Evolutionary conservation across 2,797 vertebrate species (phyloP).

Genomic region (Fistularia commersonii): DNA sequence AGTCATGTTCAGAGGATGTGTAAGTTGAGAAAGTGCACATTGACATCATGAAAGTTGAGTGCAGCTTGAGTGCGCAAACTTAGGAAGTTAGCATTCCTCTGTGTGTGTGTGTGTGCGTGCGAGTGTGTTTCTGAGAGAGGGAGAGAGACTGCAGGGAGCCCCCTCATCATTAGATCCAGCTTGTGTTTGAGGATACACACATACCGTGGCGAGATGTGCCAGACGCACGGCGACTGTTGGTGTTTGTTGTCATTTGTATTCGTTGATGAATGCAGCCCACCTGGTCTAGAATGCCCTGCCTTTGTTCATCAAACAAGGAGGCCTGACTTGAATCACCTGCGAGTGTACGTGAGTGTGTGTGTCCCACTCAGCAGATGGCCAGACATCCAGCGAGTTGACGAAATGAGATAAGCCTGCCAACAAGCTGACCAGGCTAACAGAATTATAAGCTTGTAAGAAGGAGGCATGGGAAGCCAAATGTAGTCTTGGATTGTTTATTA

Average conservation of each 20-base stretch:
- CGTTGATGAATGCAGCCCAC: conserved; percentile 48
- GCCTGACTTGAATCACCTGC: conserved; percentile 55
- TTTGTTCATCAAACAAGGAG: conserved; percentile 41
- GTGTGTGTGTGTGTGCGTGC: conserved; percentile 55
- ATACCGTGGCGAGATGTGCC: conserved; percentile 41
- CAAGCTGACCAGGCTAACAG: conserved; percentile 67
- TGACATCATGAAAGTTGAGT: too few species aligned
- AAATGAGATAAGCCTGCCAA: conserved; percentile 71
- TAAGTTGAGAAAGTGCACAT: too few species aligned
- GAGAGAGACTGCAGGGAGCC: conserved; percentile 51
- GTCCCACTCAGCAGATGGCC: conserved; percentile 66
- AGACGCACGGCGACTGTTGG: conserved; percentile 44
- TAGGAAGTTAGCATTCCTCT: too few species aligned
- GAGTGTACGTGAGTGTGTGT: conserved; percentile 20
- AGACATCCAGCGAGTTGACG: conserved; percentile 66
- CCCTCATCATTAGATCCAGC: conserved; percentile 49
- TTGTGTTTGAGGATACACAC: conserved; percentile 47
- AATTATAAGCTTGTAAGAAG: conserved; percentile 65
- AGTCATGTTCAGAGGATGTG: too few species aligned
- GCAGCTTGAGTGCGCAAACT: too few species aligned
- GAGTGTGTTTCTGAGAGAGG: too few species aligned
- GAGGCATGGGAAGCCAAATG: conserved; percentile 38
- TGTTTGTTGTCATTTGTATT: conserved; percentile 62
- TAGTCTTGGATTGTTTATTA: conserved; percentile 39
- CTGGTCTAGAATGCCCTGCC: conserved; percentile 61